Evolutionary conservation across 2,797 vertebrate genomes (phyloP).

Genomic region (Esox lucius): DNA sequence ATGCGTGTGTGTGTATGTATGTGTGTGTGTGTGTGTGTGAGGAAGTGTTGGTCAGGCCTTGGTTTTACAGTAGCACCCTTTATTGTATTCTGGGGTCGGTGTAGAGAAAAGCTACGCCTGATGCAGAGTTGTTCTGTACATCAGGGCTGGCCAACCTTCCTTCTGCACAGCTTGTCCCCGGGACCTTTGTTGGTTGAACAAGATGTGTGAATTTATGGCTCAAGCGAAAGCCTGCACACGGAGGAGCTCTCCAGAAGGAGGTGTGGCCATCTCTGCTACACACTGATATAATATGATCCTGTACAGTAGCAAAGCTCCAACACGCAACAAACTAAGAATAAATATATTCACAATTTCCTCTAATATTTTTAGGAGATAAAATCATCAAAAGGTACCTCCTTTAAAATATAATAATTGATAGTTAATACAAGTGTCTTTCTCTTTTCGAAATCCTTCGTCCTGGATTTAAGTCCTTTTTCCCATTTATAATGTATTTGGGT

Average conservation of each 20-base stretch:
- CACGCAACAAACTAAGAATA: slow-evolving; percentile 55
- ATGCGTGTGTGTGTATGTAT: neutral
- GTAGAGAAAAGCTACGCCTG: neutral
- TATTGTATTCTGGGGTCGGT: neutral
- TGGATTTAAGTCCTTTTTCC: neutral
- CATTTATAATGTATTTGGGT: too few species aligned
- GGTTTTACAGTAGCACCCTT: neutral
- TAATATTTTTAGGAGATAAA: slow-evolving; percentile 70
- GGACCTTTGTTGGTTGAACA: neutral
- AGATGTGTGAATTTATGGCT: neutral
- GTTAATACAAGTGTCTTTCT: neutral
- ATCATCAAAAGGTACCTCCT: neutral
- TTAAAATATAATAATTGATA: neutral
- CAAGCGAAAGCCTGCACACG: neutral
- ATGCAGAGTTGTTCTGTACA: neutral
- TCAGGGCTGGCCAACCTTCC: neutral
- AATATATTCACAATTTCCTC: slow-evolving; percentile 83
- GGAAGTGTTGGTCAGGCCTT: neutral
- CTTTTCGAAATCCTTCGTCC: neutral
- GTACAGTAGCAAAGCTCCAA: slow-evolving; percentile 66
- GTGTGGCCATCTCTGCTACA: neutral
- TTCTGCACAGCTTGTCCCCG: neutral
- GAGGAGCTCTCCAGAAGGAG: neutral
- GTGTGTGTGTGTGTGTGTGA: neutral
- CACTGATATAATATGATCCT: slow-evolving; percentile 4